phyloP scores from a whole-genome alignment of 2,888 invertebrate genomes.

The Mythimna pallens region DNA sequence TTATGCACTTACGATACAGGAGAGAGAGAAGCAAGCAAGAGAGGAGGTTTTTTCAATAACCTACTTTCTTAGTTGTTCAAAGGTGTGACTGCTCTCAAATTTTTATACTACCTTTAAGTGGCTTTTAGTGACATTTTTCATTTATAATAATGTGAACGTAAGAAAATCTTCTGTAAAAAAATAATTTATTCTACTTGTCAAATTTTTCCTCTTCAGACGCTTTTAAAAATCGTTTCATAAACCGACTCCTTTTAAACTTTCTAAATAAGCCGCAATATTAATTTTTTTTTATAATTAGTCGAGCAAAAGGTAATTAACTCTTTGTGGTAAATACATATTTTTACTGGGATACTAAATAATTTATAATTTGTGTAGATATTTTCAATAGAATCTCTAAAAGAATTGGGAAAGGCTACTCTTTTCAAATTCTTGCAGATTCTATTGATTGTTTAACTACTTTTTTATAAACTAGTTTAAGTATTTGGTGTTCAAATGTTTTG shows the following conservation, averaged over 20 bases:
- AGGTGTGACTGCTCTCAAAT: not conserved
- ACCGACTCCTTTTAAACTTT: slow-evolving; percentile 21
- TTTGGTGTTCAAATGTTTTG: too few species aligned
- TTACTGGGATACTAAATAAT: slow-evolving; percentile 24
- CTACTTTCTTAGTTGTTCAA: too few species aligned
- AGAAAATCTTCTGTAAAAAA: not conserved
- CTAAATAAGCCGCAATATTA: slow-evolving; percentile 33
- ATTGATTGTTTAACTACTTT: too few species aligned
- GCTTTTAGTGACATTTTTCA: too few species aligned
- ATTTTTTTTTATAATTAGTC: slow-evolving; percentile 40
- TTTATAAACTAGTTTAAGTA: not conserved
- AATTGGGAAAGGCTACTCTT: not conserved
- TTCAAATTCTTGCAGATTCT: too few species aligned
- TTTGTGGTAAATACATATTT: slow-evolving; percentile 26
- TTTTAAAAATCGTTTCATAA: slow-evolving; percentile 7
- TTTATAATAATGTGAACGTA: not conserved
- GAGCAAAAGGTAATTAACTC: slow-evolving; percentile 34
- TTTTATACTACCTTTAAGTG: not conserved
- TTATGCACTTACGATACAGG: too few species aligned
- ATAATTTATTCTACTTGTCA: not conserved
- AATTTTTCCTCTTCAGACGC: not conserved
- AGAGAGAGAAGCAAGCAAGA: too few species aligned
- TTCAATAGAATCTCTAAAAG: not conserved
- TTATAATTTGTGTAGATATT: slow-evolving; percentile 21
- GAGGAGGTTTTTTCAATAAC: too few species aligned